Base-by-base conservation (phyloP, 2,888 invertebrate genomes). In the Drosophila anomalata region DNA sequence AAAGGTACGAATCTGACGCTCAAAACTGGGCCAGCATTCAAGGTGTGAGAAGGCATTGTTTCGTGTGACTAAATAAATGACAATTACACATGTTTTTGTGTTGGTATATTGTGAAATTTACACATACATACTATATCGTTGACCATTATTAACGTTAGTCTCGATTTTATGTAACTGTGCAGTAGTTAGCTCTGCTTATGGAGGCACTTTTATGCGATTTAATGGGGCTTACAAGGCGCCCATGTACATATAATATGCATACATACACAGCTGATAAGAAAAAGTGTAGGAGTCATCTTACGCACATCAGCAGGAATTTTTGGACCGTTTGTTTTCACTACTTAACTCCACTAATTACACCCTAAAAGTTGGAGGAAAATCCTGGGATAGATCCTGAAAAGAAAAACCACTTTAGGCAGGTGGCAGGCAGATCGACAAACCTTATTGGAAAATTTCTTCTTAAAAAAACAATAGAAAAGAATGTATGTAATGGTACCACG, bases 1-100 rank as follows among this genome's bases (percentile, higher is more conserved):
- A 48, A 11, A 62, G 61, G 61, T 62, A 62, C 3, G n/a, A 7
- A 4, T 11, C 9, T 29, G 17, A 6, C 8, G n/a, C 14, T 1
- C 7, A 6, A 1, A 9, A 2, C 22, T 41, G 41, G 1, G 3
- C 4, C 17, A 14, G 6, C 29, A 11, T 9, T 41, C 22, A 3
- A 24, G 9, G 17, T 3, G 20, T 47, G 11, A 2, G 22, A n/a
- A 31, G 48, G 63, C 41, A 31, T 63, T 24, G 46, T 29, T 29
- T 29, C 29, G 29, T 48, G 41, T 41, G 39, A 22, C 48, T 24
- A 48, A 62, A 65, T 65, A 48, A 65, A 65, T 41, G 41, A 48
- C 61, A 48, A 48, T 62, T 61, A 62, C 66, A 62, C 48, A 65
- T 48, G 65, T 48, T 65, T 62, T 62, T 17, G 61, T 24, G 65